Evolutionary conservation across 2,888 invertebrate species (phyloP), one percentile per base, ranked within the genome.

Genomic region (Drosophila heteroneura): DNA sequence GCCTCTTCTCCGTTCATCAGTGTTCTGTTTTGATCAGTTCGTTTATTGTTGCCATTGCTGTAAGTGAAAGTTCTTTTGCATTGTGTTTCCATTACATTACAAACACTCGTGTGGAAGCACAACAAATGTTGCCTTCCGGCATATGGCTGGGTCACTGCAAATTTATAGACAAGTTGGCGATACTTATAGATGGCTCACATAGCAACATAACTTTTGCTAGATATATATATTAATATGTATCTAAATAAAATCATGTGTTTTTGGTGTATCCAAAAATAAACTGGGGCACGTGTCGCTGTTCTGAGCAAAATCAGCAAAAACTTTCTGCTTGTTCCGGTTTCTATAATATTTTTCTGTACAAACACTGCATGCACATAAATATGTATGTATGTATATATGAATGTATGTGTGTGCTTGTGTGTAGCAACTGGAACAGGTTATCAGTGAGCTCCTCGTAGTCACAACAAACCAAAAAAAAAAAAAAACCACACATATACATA

Each of bases 11-110:
- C 44, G 14, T 33, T 66, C 33, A 35, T 59, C 52, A 41, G 26
- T 60, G 26, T 70, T 76, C 63, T 76, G 68, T 81, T 82, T 70
- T 78, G 74, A 82, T 83, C 85, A 73, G 70, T 70, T 41, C 66
- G 53, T 79, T 77, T 71, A 68, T 74, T 72, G 67, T 62, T 68
- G 57, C 53, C 49, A 62, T 39, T 47, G 53, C 54, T 78, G 85
- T 85, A 85, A 85, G 85, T 87, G 85, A 85, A 82, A 85, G 80
- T 85, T 71, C 52, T 65, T 32, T 44, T 70, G 53, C 69, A 49
- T 44, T 62, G 59, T 71, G 30, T 61, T 70, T 10, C 35, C 54
- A 30, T 66, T 68, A 44, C 30, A 54, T 35, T 35, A 33, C 16
- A n/a, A 41, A 28, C 41, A 53, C n/a, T 28, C 19, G 7, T 22